Evolutionary conservation across 2,797 vertebrate genomes (phyloP), one percentile per base, ranked within the genome.

Genomic region (Babyrousa celebensis): DNA sequence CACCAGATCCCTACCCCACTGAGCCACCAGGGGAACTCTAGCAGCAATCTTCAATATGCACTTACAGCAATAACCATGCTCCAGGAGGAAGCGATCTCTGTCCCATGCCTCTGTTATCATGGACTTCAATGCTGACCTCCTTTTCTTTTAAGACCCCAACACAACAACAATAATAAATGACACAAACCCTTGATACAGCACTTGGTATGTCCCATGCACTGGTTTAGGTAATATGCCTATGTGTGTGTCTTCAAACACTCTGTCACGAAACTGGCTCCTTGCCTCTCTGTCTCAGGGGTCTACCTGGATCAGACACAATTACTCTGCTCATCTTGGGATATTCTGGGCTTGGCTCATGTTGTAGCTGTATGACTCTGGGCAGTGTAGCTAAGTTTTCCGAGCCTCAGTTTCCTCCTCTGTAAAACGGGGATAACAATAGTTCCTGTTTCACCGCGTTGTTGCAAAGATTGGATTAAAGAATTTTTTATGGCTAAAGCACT

Each of bases 321-420:
- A 23, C 5, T 72, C 48, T 80, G 15, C 20, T 62, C 10, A 87
- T 75, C 18, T 48, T 29, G 8, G 9, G 8, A 48, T 60, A 6
- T 56, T 92, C 52, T 27, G 40, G 63, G 5, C 32, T 92, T 78
- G 82, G 43, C 32, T 94, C 16, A 52, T 96, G 85, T 75, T 65
- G 84, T 85, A 85, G 32, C 67, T 92, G 11, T 58, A 25, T 85
- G 52, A 70, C n/a, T 70, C 87, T 85, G 72, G 32, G 65, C 27
- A 79, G 77, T n/a, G n/a, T 92, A 87, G 12, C 87, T 80, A 90
- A n/a, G 43, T 6, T 56, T 52, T 67, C 78, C 63, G n/a, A 89
- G 21, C 29, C 27, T 92, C 20, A 84, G 16, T 77, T 85, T 89
- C 62, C 29, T 93, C 56, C 62, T 32, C 52, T 56, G 12, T 89